Evolutionary conservation across 2,113 vertebrate genomes (phyloP), one percentile per base, ranked within the genome.

Genomic region (Gavia stellata): DNA sequence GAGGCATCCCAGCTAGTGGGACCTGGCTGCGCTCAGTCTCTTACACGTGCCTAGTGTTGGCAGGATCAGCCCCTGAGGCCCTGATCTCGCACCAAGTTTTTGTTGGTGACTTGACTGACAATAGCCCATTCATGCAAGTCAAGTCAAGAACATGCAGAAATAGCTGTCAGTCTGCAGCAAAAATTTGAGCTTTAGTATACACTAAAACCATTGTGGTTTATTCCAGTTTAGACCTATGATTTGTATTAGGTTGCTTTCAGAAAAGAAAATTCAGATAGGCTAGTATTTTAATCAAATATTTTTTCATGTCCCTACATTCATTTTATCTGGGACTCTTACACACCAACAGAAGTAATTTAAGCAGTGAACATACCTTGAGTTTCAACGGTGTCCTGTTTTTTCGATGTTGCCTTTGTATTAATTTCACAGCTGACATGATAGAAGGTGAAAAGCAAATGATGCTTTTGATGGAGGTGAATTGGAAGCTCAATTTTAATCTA

Each of bases 381-480:
- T 98, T 99, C 99, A 42, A 99, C 97, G 33, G 97, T 98, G 17
- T 99, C 99, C 85, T 98, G 98, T 93, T 99, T 99, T 97, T 99
- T 99, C 85, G 98, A 98, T 94, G 98, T 98, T 86, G 99, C 97
- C 97, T 99, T 99, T 95, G 98, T 99, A 98, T 98, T 99, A 92
- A 99, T 98, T 98, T 99, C 99, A 92, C 99, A 99, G 98, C 99
- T 99, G 98, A 99, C 98, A 75, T 99, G 99, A 97, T 99, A 99
- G 97, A 99, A 99, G 79, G 98, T 99, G 97, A 99, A 99, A 97
- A 99, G 98, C 96, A 99, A 96, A 95, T 99, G 99, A 97, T 99
- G 99, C 92, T 99, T 99, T 93, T 99, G 99, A 88, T 99, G 99
- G 93, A 99, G 94, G 80, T 99, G 99, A 92, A 99, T 98, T 20